phyloP scores from a whole-genome alignment of 2,797 vertebrate species.

The Spinibarbus caldwelli region DNA sequence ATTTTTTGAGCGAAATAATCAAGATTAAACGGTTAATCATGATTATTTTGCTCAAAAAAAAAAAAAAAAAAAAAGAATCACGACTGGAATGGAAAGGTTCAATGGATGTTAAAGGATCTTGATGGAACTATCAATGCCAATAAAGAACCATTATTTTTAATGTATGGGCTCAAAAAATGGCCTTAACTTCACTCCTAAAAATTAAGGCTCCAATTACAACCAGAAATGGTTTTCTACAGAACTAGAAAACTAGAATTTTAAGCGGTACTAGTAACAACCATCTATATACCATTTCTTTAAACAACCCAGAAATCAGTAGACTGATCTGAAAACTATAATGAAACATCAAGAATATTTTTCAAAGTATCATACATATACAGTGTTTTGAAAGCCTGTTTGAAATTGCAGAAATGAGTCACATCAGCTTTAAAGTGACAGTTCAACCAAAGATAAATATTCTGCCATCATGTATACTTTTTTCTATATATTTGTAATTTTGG shows the following conservation, averaged over 20 bases:
- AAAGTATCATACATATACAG: neutral
- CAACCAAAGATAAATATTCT: neutral
- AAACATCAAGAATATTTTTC: neutral
- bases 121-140: neutral
- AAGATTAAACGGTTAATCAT: neutral
- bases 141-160: neutral
- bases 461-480: neutral
- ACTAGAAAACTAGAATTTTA: no score
- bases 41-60: neutral
- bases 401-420: neutral
- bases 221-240: neutral
- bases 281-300: no score
- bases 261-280: no score
- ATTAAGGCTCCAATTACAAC: neutral
- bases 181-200: neutral
- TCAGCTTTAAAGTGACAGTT: neutral
- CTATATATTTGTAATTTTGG: neutral
- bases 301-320: no score
- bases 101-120: no score
- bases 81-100: neutral
- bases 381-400: neutral
- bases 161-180: neutral
- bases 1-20: neutral
- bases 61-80: neutral
- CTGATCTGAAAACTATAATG: no score